Base-by-base conservation (phyloP, 2,113 vertebrate species). In the Macrotus californicus region DNA sequence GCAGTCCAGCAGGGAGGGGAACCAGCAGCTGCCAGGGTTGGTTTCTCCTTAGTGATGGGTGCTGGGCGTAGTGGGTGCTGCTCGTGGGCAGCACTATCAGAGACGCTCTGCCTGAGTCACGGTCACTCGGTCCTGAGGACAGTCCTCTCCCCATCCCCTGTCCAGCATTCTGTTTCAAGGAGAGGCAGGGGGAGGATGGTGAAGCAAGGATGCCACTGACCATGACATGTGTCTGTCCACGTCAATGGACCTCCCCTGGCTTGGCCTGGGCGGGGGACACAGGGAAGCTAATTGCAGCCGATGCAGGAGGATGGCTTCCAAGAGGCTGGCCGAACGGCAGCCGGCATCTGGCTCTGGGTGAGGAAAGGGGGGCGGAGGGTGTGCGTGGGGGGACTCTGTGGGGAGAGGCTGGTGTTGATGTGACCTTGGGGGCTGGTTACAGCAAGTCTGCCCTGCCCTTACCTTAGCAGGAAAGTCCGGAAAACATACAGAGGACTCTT, bases 41-140 rank as follows among this genome's bases (percentile, higher is more conserved):
- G 48, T 10, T n/a, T 77, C 70, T 90, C 34, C 46, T 10, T 54
- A 31, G 61, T 24, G 54, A 13, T 15, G 12, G 59, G 56, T 34
- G 15, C 26, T 2, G 19, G 67, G 52, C n/a, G 9, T 0, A 1
- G 19, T 1, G 19, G 16, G 36, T 1, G 4, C 41, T 21, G n/a
- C 36, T 66, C 1, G 1, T 2, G n/a, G 48, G 39, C 48, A 0
- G 46, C 50, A n/a, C 26, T 41, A 41, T 7, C 81, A 10, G 59
- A 8, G 64, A 26, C 7, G 19, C 70, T 2, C 7, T 16, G 48
- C 75, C 54, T 0, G 4, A 21, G 66, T 75, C 43, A 3, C 18
- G 64, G 56, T 36, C 82, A 19, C 22, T 73, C 13, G 22, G 46
- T 84, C 39, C n/a, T 50, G 48, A 64, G 21, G 64, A 36, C 14